Base-by-base conservation (phyloP, 2,888 invertebrate species). In the Cataglyphis livida region DNA sequence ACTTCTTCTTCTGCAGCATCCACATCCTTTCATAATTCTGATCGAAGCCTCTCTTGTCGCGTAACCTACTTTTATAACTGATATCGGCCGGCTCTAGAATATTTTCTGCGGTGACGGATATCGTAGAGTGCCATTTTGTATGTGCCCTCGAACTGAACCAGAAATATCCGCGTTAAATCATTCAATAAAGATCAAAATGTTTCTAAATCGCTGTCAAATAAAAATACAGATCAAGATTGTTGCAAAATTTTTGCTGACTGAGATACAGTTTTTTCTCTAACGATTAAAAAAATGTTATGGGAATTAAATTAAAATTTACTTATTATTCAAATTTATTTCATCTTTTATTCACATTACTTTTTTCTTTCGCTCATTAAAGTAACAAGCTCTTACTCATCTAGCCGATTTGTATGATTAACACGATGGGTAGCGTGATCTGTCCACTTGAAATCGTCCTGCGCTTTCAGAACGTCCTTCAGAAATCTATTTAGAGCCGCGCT, bases 381-480 rank as follows among this genome's bases (percentile, higher is more conserved):
- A 54, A 70, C 57, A 51, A n/a, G 10, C 18, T 61, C 78, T 79
- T 71, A 79, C 78, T 79, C 4, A 21, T 70, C 21, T 21, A 3
- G 41, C 0, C 10, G 57, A 32, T 84, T 68, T 25, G 9, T 62
- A 6, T 32, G 65, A 81, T 81, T 64, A 32, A 65, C 35, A 32
- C 35, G 61, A 15, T 79, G 87, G 28, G 90, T 90, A 35, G 85
- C 88, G 18, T 89, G 89, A 82, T 93, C 92, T 84, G 93, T 93
- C 93, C 92, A 93, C 81, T 88, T 91, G 70, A 93, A 90, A 79
- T 93, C 92, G 59, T 92, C 84, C 68, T 88, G 89, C 9, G 91
- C 91, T 32, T 86, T 88, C 10, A 93, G 84, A 10, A 93, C 92
- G 18, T 93, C 88, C 48, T 90, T 88, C 18, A 93, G 82, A 82